Evolutionary conservation across 2,113 vertebrate species (phyloP), one percentile per base, ranked within the genome.

Genomic region (Lycocorax pyrrhopterus): DNA sequence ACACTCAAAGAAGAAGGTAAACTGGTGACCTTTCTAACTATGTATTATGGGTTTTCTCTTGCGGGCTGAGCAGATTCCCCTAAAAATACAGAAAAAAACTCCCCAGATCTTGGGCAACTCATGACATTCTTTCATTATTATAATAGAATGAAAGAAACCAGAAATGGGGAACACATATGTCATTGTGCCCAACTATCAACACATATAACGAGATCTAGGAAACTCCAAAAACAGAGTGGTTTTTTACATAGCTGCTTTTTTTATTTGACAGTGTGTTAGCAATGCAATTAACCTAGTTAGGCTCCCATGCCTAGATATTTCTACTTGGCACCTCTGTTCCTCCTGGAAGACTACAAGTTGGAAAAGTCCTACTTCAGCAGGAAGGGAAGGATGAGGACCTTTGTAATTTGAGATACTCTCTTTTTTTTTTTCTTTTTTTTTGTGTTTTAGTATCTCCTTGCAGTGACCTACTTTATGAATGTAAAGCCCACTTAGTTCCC

Each of bases 401-500:
- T 93, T 87, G 86, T 86, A 81, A 95, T 79, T 72, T 96, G 87
- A 94, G 74, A 94, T 62, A 37, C 43, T 29, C 58, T 68, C 27
- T 92, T 5, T 62, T 51, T 82, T 73, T 47, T 73, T 92, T 13
- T 15, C 6, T 14, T 23, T 12, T 12, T 43, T 91, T 81, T 37
- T 92, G 41, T 58, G 32, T 85, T 89, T 92, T 87, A 85, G n/a
- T 69, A 67, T 71, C 69, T 94, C 56, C 89, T 95, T 82, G 84
- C 55, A 85, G 82, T 93, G 94, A 96, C 90, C 94, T 96, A 94
- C 62, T 97, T 97, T 84, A 82, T 44, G 81, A 95, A 63, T 21
- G 32, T 32, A 93, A 97, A 95, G 71, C 55, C 91, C 94, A 92
- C 63, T 84, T 79, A 85, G 75, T 91, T 94, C 72, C 90, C 83